These are phyloP conservation scores for Nycticryphes semicollaris DNA, from an alignment of 2,113 vertebrate genomes.

Conservation along the genomic window DNA sequence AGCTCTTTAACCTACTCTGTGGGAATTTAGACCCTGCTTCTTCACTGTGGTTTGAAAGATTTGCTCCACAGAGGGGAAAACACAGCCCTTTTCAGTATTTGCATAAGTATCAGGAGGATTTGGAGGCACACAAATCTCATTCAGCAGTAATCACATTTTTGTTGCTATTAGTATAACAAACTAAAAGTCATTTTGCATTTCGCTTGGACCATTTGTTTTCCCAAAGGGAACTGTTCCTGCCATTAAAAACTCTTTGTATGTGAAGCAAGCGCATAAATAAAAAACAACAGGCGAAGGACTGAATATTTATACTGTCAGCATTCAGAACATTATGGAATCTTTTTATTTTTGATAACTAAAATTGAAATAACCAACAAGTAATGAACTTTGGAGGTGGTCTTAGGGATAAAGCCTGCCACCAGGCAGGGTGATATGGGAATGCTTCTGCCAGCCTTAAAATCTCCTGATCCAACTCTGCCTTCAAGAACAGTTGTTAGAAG, in stretches of 20 bases:
- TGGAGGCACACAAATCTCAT: neutral
- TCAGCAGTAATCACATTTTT: neutral
- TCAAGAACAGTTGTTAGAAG: neutral
- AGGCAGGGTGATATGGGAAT: neutral
- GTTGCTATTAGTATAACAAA: neutral
- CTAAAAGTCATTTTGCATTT: conserved; percentile 31
- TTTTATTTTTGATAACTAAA: neutral
- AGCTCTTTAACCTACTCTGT: neutral
- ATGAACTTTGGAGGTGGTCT: neutral
- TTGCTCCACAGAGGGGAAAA: neutral
- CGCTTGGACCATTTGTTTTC: neutral
- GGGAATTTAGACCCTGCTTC: neutral
- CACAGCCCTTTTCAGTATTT: neutral
- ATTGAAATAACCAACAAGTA: neutral
- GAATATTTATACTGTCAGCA: neutral
- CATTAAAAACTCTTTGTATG: conserved; percentile 1
- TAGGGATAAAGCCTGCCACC: neutral
- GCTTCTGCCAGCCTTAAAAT: neutral
- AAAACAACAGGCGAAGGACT: neutral
- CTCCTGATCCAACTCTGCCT: neutral
- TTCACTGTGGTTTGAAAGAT: neutral
- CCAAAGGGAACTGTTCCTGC: neutral
- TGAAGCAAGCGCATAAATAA: conserved; percentile 18
- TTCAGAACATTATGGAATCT: neutral
- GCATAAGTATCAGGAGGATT: neutral